Evolutionary conservation across 2,797 vertebrate species (phyloP).

Genomic region (Sitta carolinensis): DNA sequence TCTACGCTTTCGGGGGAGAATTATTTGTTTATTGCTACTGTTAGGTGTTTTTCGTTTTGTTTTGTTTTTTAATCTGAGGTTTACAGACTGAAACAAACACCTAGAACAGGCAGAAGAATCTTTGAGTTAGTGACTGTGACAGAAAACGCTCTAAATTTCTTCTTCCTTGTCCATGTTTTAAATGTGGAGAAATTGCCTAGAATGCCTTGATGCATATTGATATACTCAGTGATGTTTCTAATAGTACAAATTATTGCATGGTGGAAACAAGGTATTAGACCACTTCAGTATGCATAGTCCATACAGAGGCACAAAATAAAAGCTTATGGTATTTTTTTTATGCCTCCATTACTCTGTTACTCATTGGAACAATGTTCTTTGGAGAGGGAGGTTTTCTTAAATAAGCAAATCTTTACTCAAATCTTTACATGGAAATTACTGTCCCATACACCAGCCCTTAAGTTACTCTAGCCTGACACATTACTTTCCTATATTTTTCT

Average conservation of each 20-base stretch:
- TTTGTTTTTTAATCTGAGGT: neutral
- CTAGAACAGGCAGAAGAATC: neutral
- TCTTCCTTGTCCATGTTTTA: neutral
- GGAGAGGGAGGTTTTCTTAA: neutral
- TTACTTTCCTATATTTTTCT: neutral
- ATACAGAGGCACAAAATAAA: neutral
- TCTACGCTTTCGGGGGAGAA: neutral
- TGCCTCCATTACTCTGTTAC: neutral
- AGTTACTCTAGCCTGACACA: neutral
- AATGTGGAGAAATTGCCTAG: neutral
- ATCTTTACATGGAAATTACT: neutral
- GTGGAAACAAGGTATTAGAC: neutral
- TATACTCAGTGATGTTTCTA: neutral
- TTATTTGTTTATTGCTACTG: neutral
- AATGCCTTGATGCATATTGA: neutral
- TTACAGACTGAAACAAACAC: neutral
- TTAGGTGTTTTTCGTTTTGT: accelerated
- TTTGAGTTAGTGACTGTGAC: neutral
- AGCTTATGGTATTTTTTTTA: neutral
- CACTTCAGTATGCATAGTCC: neutral
- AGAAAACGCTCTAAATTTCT: neutral
- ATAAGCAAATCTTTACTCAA: neutral
- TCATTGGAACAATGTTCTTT: neutral
- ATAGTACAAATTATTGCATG: neutral
- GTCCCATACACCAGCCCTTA: neutral